phyloP scores from a whole-genome alignment of 2,888 invertebrate genomes.

The Rambutsinella grinnellia region DNA sequence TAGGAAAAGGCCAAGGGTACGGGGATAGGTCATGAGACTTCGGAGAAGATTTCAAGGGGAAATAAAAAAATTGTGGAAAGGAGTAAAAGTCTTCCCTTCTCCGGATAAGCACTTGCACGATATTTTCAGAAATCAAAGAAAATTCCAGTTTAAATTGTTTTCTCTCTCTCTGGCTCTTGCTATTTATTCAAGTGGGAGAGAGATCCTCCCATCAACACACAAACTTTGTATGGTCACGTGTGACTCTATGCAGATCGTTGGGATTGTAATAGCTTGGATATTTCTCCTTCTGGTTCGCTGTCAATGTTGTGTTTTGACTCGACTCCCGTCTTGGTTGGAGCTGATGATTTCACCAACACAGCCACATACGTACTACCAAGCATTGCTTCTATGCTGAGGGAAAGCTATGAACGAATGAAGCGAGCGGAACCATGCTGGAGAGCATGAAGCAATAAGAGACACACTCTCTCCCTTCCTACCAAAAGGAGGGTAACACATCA shows the following conservation, averaged over 20 bases:
- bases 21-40: not conserved
- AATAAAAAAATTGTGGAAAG: slow-evolving; percentile 22
- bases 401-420: slow-evolving; percentile 41
- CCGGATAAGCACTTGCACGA: too few species aligned
- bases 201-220: too few species aligned
- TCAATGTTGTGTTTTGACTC: slow-evolving; percentile 46
- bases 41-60: slow-evolving; percentile 10
- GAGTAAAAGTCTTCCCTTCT: slow-evolving; percentile 3
- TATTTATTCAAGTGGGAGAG: not conserved
- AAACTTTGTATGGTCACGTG: too few species aligned
- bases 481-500: not conserved
- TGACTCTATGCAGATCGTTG: slow-evolving; percentile 1
- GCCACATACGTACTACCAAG: slow-evolving; percentile 64
- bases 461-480: not conserved
- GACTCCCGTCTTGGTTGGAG: slow-evolving; percentile 40
- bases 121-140: too few species aligned
- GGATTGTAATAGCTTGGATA: slow-evolving; percentile 2
- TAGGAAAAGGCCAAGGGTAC: not conserved
- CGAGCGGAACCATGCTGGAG: slow-evolving; percentile 53
- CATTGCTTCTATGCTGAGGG: slow-evolving; percentile 29
- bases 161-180: not conserved
- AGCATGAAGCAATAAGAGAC: slow-evolving; percentile 1
- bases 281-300: slow-evolving; percentile 19
- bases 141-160: not conserved
- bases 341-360: slow-evolving; percentile 64